phyloP scores from a whole-genome alignment of 2,888 invertebrate species.

The Ashinkailepas kermadecensis region DNA sequence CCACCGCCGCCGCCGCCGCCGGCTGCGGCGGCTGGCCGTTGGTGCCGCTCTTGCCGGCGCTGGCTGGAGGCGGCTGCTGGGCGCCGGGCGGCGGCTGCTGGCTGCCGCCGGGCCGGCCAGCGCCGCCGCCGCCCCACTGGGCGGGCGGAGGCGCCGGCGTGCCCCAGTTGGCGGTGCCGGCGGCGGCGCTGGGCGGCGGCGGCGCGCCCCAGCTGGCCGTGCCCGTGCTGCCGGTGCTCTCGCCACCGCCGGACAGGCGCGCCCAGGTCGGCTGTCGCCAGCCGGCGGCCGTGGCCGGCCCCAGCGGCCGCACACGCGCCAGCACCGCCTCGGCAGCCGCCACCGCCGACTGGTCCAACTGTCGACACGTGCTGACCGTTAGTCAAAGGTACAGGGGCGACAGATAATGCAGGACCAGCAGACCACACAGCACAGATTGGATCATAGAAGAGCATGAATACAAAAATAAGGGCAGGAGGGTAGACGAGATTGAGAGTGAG shows the following conservation, averaged over 20 bases:
- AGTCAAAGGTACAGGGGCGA: too few relatives aligned
- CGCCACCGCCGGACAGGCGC: background rate
- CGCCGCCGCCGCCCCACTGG: background rate
- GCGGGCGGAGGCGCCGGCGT: background rate
- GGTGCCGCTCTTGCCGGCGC: background rate
- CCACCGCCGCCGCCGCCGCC: background rate
- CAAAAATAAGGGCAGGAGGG: too few relatives aligned
- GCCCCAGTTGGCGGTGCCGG: conserved; percentile 18
- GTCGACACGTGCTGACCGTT: too few relatives aligned
- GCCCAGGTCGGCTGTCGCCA: conserved; percentile 26
- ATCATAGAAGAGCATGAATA: too few relatives aligned
- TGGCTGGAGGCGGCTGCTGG: background rate
- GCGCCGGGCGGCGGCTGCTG: background rate
- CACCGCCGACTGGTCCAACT: background rate
- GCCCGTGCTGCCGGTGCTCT: conserved; percentile 1
- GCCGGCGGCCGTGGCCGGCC: conserved; percentile 26
- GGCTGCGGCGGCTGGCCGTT: background rate
- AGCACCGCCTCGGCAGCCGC: background rate
- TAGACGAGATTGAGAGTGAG: too few relatives aligned
- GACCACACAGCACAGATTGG: too few relatives aligned
- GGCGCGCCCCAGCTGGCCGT: conserved; percentile 10
- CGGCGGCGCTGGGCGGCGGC: background rate
- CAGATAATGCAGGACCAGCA: too few relatives aligned
- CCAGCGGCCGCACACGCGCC: background rate
- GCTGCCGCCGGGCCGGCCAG: background rate